Conservation (phyloP, 2,888 invertebrate species). For the Agonopterix arenella region DNA sequence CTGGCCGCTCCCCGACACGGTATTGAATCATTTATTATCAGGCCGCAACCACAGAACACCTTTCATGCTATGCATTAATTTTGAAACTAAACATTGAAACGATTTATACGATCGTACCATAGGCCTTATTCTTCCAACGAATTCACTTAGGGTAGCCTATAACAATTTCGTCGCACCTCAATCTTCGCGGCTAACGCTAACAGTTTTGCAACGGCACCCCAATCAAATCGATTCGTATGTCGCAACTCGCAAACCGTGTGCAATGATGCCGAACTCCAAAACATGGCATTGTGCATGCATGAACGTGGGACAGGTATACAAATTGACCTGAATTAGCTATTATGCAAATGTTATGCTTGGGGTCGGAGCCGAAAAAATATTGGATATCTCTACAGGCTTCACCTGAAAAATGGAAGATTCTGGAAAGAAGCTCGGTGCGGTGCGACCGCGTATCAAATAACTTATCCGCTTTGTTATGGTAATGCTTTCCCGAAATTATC, state of each 20-base stretch:
- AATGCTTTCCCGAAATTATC: slow-evolving; percentile 59
- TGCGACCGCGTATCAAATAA: slow-evolving; percentile 58
- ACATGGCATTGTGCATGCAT: slow-evolving; percentile 17
- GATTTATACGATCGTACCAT: no score
- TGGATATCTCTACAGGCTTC: slow-evolving; percentile 35
- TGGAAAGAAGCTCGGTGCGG: slow-evolving; percentile 24
- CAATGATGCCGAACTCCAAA: slow-evolving; percentile 8
- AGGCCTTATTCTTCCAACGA: no score
- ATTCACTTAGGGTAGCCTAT: no score
- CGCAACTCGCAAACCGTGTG: slow-evolving; percentile 4
- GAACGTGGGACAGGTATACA: slow-evolving; percentile 24
- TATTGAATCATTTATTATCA: slow-evolving; percentile 38
- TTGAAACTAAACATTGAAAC: no score
- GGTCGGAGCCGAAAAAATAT: slow-evolving; percentile 33
- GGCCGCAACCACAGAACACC: slow-evolving; percentile 10
- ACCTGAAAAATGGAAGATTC: slow-evolving; percentile 53
- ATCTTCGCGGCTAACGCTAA: background rate
- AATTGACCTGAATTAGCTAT: slow-evolving; percentile 43
- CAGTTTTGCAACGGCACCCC: slow-evolving; percentile 1
- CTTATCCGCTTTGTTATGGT: slow-evolving; percentile 67
- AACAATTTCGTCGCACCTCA: background rate
- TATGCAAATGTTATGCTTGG: slow-evolving; percentile 31
- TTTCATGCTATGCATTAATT: no score
- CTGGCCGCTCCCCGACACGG: background rate
- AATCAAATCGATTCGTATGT: slow-evolving; percentile 2